A percentile compares a stretch with the other conserved stretches of the same genome.
Conservation (phyloP, 2,888 invertebrate species). For the Hyles lineata region DNA sequence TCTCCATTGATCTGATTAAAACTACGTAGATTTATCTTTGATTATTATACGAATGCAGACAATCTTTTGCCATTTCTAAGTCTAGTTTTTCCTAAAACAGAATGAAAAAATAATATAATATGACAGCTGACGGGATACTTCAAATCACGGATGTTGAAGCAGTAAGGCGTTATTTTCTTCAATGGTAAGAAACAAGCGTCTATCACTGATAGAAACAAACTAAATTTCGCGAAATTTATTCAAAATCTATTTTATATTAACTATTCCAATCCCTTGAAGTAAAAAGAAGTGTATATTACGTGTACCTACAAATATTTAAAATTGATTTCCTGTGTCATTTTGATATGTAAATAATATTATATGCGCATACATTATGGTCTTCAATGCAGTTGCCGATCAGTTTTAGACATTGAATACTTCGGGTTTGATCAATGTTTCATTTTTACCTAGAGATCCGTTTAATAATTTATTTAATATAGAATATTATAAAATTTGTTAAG, state of each 20-base stretch:
- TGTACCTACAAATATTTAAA: slow-evolving; percentile 30
- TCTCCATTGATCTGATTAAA: not conserved
- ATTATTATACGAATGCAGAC: too few species aligned
- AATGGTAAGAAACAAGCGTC: too few species aligned
- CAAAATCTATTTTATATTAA: too few species aligned
- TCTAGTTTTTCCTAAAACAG: too few species aligned
- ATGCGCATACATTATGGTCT: slow-evolving; percentile 48
- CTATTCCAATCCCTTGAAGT: not conserved
- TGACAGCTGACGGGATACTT: too few species aligned
- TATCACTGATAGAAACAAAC: too few species aligned
- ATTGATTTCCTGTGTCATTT: slow-evolving; percentile 41
- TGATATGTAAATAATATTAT: slow-evolving; percentile 36
- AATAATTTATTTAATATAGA: not conserved
- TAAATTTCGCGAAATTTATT: too few species aligned
- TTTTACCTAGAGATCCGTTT: not conserved
- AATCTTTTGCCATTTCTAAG: not conserved
- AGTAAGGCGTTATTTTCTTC: too few species aligned
- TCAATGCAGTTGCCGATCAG: slow-evolving; percentile 43
- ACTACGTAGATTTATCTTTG: too few species aligned
- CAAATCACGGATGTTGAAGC: too few species aligned
- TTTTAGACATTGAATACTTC: not conserved
- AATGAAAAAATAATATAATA: too few species aligned
- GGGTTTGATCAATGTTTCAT: not conserved
- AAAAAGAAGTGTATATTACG: not conserved
- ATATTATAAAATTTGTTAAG: too few species aligned